Evolutionary conservation across 2,113 vertebrate genomes (phyloP).

Genomic region (Anseranas semipalmata): DNA sequence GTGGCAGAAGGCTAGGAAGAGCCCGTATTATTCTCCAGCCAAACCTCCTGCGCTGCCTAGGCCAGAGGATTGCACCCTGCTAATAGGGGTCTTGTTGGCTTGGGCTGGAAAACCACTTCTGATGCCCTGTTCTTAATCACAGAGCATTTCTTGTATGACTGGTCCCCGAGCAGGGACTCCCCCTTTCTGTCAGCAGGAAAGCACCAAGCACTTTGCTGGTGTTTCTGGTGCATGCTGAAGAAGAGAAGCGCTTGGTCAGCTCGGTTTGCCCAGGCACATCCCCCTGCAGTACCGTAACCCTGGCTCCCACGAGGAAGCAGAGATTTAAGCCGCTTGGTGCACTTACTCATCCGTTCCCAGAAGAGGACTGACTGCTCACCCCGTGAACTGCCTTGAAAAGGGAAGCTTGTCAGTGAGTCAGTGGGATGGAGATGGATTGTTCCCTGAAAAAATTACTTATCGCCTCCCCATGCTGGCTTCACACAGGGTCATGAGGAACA

Average conservation of each 20-base stretch:
- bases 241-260: not conserved
- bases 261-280: not conserved
- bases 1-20: not conserved
- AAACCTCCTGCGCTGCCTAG: not conserved
- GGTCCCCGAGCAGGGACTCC: not conserved
- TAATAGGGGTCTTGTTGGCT: not conserved
- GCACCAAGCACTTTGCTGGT: not conserved
- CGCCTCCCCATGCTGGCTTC: not conserved
- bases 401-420: slow-evolving; percentile 59
- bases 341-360: not conserved
- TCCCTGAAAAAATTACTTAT: not conserved
- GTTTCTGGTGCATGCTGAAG: rapidly evolving
- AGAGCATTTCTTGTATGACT: not conserved
- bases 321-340: not conserved
- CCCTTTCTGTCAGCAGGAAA: not conserved
- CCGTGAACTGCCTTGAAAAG: not conserved
- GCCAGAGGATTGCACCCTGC: not conserved
- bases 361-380: not conserved
- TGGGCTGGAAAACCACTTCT: not conserved
- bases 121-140: not conserved
- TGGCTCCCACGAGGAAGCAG: not conserved
- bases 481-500: not conserved
- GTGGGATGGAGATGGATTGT: not conserved
- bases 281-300: not conserved
- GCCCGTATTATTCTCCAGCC: not conserved